Evolutionary conservation across 2,113 vertebrate species (phyloP).

Genomic region (Ceuthmochares aereus): DNA sequence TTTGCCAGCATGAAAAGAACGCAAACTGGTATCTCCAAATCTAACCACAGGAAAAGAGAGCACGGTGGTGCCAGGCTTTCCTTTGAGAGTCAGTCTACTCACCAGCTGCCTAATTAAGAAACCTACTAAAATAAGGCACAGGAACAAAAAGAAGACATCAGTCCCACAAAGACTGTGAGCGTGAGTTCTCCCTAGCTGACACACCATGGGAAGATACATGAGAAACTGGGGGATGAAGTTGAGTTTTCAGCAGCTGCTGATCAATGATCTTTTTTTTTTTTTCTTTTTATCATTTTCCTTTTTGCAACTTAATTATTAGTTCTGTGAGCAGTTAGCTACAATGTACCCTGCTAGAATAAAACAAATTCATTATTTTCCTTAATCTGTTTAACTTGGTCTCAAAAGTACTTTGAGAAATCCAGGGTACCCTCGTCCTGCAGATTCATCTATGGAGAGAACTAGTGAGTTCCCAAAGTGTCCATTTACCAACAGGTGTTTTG

Average conservation of each 20-base stretch:
- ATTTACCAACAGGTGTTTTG: background rate
- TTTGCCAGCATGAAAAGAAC: background rate
- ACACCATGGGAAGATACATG: background rate
- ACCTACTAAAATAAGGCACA: background rate
- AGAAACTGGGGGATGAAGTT: background rate
- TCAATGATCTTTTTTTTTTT: accelerated
- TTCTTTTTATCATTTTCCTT: background rate
- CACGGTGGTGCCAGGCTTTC: background rate
- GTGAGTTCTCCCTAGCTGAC: background rate
- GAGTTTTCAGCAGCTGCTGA: background rate
- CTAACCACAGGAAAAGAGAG: background rate
- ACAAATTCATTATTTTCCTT: background rate
- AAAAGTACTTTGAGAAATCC: background rate
- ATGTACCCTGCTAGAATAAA: background rate
- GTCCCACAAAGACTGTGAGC: background rate
- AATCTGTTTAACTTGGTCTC: background rate
- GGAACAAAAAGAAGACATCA: background rate
- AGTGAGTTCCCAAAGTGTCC: background rate
- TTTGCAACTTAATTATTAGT: background rate
- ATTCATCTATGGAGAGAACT: background rate
- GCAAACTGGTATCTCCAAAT: background rate
- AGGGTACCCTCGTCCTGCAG: background rate
- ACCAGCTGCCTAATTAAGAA: background rate
- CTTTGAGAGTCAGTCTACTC: background rate
- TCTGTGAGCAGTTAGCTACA: background rate